Evolutionary conservation across 1,140 invertebrate genomes (phyloP), one percentile per base, ranked within the genome.

Genomic region (Dendroctonus ponderosae): DNA sequence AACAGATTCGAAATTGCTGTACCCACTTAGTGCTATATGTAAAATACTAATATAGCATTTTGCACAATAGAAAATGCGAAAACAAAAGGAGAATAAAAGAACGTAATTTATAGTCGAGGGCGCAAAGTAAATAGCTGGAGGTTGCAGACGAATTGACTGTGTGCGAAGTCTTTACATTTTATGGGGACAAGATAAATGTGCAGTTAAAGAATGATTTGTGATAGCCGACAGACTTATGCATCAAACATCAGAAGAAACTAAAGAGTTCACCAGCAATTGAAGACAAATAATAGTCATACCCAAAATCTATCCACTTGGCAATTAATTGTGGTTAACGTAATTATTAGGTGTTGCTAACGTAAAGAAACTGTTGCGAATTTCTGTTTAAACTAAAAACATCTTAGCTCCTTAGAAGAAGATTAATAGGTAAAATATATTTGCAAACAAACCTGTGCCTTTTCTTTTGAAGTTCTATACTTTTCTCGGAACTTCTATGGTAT

Each of bases 401-500:
- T 46, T 46, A 9, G 44, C 9, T 12, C 9, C 12, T 11, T 4
- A 46, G 44, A 46, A 46, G 12, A 46, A 9, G 42, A 53, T 26
- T 26, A 26, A 26, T 26, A 26, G 1, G 26, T 26, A 26, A 26
- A 26, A 26, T 26, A 26, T 26, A 26, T 26, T n/a, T 26, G 26
- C 26, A 2, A 41, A 58, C 65, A 14, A 14, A 66, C 66, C 62
- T 68, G 44, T 74, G 75, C 38, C 67, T 70, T 68, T 70, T 72
- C 56, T 73, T 78, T 54, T 82, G 80, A 71, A 84, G 78, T 69
- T 85, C 82, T 2, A 80, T 77, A 68, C 81, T 82, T 48, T 83
- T 81, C 73, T 85, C 84, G n/a, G 80, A 82, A 70, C 83, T 85
- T 73, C 82, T 80, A 79, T 83, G 83, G 71, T 85, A 85, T 26